Evolutionary conservation across 1,140 invertebrate genomes (phyloP), one percentile per base, ranked within the genome.

Genomic region (Microplitis demolitor): DNA sequence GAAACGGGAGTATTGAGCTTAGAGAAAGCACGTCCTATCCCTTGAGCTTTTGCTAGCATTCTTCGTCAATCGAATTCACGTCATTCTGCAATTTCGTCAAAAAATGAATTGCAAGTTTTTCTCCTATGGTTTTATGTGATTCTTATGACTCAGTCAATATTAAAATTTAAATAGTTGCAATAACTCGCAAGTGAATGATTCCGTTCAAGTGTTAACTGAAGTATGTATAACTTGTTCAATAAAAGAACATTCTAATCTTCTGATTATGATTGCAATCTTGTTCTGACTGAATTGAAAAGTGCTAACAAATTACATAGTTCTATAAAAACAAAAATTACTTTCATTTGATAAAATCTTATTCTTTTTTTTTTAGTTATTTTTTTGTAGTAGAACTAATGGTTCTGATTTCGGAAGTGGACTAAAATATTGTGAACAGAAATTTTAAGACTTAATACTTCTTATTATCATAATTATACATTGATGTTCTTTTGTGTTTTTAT

Each of bases 1-100:
- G 80, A 84, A 76, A 81, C 81, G 78, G 79, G 80, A 81, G 80
- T 77, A 82, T 79, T 80, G 72, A 78, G 80, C 81, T 82, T 77
- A 80, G 81, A 80, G 77, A 66, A 45, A 75, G 76, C 76, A 75
- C 75, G 73, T 62, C 73, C 71, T 74, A 54, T 61, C 66, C 45
- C 61, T 73, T 56, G 35, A 35, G 67, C 69, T 73, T 34, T 67
- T 71, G 66, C 60, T 24, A 50, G 58, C 69, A 53, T n/a, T 58
- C 24, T 71, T 68, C 63, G 66, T 73, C 50, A 75, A 71, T 72
- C 56, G 66, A 35, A 53, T 53, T 67, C 68, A 60, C 39, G 37
- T 9, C 33, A 64, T 64, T 37, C 50, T 24, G 35, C 62, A 39
- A 13, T 62, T 60, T 71, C 69, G 54, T 9, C 16, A 35, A 13